phyloP scores from a whole-genome alignment of 2,888 invertebrate genomes.

The Caenorhabditis virilis region DNA sequence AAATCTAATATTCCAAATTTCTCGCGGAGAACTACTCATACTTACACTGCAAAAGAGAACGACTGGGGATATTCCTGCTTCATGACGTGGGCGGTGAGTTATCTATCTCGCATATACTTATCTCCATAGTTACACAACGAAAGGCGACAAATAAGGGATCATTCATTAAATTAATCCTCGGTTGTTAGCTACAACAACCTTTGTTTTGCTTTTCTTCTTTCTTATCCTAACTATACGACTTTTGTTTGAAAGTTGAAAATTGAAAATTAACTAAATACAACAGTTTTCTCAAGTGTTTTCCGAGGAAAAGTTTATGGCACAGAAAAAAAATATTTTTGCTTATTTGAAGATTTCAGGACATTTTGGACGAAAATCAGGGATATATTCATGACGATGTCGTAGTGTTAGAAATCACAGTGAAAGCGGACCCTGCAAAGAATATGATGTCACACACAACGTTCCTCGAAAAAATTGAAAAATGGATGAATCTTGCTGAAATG shows the following conservation, averaged over 20 bases:
- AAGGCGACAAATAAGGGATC: no score
- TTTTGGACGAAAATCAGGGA: constrained; percentile 88
- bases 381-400: constrained; percentile 87
- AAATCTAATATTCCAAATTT: constrained; percentile 80
- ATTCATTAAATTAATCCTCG: no score
- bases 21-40: constrained; percentile 80
- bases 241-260: no score
- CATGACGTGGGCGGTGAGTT: constrained; percentile 79
- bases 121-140: no score
- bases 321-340: no score
- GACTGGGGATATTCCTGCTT: constrained; percentile 96
- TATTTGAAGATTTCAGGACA: constrained; percentile 75
- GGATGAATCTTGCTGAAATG: constrained; percentile 67
- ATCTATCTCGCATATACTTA: no score
- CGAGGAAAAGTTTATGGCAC: no score
- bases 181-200: no score
- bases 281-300: no score
- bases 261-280: no score
- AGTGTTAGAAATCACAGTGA: constrained; percentile 79
- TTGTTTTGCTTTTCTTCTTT: no score
- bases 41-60: constrained; percentile 90
- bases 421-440: constrained; percentile 74
- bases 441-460: constrained; percentile 70
- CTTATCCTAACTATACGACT: no score
- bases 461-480: constrained; percentile 66